Evolutionary conservation across 2,888 invertebrate genomes (phyloP), one percentile per base, ranked within the genome.

Genomic region (Patella caerulea): DNA sequence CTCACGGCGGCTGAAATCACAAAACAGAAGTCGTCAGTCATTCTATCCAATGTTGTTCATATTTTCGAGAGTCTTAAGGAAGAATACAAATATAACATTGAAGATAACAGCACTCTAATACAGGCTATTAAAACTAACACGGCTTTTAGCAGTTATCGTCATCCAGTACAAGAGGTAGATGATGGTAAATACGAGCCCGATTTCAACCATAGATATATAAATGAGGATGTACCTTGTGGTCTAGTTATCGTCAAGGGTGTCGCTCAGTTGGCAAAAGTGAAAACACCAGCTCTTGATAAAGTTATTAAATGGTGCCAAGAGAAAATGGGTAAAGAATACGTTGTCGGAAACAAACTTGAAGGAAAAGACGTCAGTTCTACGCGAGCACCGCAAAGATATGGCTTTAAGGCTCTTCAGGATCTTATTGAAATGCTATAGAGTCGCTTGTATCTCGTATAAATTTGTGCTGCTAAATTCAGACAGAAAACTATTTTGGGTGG

Each of bases 161-260:
- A 84, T 72, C 83, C 83, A 14, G 79, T 81, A 77, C 79, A 77
- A 59, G 74, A 78, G 70, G 71, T 29, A 14, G 76, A 73, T 11
- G 80, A 76, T 15, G 78, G 76, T 2, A 80, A 79, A 65, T 79
- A 74, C 70, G 75, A 80, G 14, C 84, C 84, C 0, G 79, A 84
- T 74, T 84, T 83, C 70, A 72, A 75, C 45, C 78, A 84, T 77
- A 78, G 89, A 15, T 84, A 82, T 74, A 79, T 88, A 59, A 76
- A 79, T 0, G 89, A 88, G 71, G 88, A 89, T 75, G 80, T 88
- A 34, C 87, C 88, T 0, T 83, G 81, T 76, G 89, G 88, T 9
- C 77, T 88, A 81, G 83, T 86, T 3, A 87, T 88, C 3, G 81
- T 88, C 53, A 80, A 79, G 52, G 88, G 88, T 14, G 78, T 89